A percentile compares a stretch with the other conserved stretches of the same genome.
These are phyloP conservation scores for Branchinecta lindahli DNA, from an alignment of 1,140 invertebrate species.

Conservation along the genomic window DNA sequence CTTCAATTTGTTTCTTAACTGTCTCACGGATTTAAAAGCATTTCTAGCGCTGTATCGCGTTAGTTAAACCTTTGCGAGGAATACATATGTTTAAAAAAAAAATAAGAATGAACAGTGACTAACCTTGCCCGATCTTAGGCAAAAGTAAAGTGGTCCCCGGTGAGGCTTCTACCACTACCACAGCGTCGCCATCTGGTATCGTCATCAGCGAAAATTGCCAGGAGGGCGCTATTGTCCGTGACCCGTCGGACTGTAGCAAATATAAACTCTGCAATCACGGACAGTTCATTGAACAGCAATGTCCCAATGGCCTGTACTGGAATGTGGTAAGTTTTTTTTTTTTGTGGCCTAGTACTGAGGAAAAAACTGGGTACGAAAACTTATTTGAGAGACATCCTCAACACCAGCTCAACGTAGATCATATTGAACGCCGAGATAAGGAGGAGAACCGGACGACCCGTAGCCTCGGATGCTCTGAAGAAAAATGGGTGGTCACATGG, in stretches of 20 bases:
- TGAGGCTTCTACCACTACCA: conserved; percentile 14
- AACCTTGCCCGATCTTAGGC: no score
- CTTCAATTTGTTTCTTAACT: no score
- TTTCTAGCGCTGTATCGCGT: no score
- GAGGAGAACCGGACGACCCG: conserved; percentile 28
- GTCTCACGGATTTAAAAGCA: no score
- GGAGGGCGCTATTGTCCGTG: neutral
- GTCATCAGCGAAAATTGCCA: neutral
- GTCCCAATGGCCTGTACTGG: conserved; percentile 14
- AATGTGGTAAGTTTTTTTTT: neutral
- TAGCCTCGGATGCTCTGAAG: conserved; percentile 22
- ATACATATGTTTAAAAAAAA: no score
- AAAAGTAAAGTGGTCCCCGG: neutral
- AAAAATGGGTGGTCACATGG: no score
- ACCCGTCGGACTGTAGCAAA: conserved; percentile 11
- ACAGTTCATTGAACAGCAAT: neutral
- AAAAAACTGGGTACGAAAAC: conserved; percentile 1
- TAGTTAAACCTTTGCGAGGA: no score
- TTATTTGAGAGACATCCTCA: conserved; percentile 13
- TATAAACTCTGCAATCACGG: conserved; percentile 19
- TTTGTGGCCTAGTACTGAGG: conserved; percentile 14
- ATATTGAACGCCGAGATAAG: conserved; percentile 28
- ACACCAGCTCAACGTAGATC: conserved; percentile 28
- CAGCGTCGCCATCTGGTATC: conserved; percentile 1
- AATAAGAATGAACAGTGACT: no score